phyloP scores from a whole-genome alignment of 2,797 vertebrate genomes.

The Gobionotothen gibberifrons region DNA sequence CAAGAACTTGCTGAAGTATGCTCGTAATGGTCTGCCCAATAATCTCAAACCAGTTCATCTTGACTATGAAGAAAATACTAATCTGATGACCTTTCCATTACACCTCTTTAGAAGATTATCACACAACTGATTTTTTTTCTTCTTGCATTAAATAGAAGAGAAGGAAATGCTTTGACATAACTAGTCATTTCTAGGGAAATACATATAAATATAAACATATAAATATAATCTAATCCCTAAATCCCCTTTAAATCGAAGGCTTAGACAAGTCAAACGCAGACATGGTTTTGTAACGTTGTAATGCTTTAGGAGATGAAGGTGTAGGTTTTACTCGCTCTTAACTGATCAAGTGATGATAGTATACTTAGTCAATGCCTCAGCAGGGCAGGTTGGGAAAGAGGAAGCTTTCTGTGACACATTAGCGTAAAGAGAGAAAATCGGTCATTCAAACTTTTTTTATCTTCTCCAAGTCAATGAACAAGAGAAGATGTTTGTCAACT shows the following conservation, averaged over 20 bases:
- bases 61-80: constrained; percentile 16
- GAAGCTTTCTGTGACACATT: constrained; percentile 18
- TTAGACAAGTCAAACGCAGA: constrained; percentile 40
- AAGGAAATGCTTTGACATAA: background rate
- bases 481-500: background rate
- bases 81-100: too few species aligned
- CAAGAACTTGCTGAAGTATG: constrained; percentile 29
- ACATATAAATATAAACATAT: constrained; percentile 5
- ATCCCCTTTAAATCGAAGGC: constrained; percentile 40
- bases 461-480: too few species aligned
- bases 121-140: background rate
- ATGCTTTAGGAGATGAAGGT: constrained; percentile 16
- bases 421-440: background rate
- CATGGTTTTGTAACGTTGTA: constrained; percentile 35
- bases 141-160: background rate
- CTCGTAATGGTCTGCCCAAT: constrained; percentile 4
- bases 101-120: too few species aligned
- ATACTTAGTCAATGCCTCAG: constrained; percentile 29
- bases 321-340: constrained; percentile 19
- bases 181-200: background rate
- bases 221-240: constrained; percentile 29
- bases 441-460: too few species aligned
- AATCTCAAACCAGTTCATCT: constrained; percentile 23
- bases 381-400: background rate
- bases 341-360: constrained; percentile 32